Evolutionary conservation across 2,888 invertebrate genomes (phyloP).

Genomic region (Thumatha senex): DNA sequence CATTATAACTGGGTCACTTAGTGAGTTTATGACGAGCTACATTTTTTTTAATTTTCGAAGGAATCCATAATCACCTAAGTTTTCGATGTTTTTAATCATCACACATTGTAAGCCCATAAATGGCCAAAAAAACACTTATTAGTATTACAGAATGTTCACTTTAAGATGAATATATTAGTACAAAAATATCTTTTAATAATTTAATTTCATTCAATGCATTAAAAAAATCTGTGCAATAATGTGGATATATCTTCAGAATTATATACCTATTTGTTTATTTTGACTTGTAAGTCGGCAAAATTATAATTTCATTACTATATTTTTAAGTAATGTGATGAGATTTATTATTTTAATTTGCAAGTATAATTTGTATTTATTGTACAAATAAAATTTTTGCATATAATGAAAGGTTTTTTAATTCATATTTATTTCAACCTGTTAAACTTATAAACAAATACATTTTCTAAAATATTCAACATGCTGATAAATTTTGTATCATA

Average conservation of each 20-base stretch:
- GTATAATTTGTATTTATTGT: constrained; percentile 83
- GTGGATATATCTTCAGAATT: constrained; percentile 44
- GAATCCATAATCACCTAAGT: constrained; percentile 1
- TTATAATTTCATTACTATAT: constrained; percentile 55
- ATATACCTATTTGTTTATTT: constrained; percentile 37
- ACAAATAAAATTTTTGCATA: constrained; percentile 81
- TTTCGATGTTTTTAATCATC: constrained; percentile 42
- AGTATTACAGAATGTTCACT: constrained; percentile 43
- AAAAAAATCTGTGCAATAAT: constrained; percentile 65
- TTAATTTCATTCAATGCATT: constrained; percentile 41
- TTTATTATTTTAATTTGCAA: constrained; percentile 77
- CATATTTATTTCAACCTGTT: constrained; percentile 23
- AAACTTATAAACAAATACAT: neutral
- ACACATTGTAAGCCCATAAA: constrained; percentile 47
- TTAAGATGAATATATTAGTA: constrained; percentile 73
- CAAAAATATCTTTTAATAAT: constrained; percentile 54
- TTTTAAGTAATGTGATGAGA: constrained; percentile 73
- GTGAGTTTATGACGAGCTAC: constrained; percentile 17
- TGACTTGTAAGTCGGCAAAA: constrained; percentile 44
- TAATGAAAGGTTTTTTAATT: constrained; percentile 47
- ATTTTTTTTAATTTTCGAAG: neutral
- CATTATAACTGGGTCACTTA: constrained; percentile 58
- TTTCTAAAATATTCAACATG: too few relatives aligned
- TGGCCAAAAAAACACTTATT: constrained; percentile 47
- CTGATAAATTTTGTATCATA: too few relatives aligned